A percentile compares a stretch with the other conserved stretches of the same genome.
Evolutionary conservation across 1,140 invertebrate species (phyloP).

Genomic region (Zeugodacus cucurbitae): DNA sequence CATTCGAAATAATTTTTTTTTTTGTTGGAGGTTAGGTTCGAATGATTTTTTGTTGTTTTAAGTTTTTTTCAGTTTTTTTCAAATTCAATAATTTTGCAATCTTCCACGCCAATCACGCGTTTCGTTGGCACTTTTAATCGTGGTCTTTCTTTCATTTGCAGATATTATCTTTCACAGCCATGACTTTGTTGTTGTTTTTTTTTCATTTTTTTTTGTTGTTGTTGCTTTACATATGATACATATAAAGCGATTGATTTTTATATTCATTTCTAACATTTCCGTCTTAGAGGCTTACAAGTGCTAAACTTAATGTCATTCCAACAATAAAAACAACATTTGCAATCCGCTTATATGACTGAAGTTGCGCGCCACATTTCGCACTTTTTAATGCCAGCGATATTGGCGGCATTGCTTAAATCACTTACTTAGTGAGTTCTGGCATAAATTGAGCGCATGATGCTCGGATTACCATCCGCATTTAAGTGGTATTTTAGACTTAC

Average conservation of each 20-base stretch:
- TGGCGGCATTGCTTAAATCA: background rate
- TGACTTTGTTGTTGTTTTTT: background rate
- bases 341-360: background rate
- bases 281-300: background rate
- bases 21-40: background rate
- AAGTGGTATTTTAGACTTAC: too few species aligned
- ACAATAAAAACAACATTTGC: background rate
- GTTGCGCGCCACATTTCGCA: background rate
- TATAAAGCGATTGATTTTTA: background rate
- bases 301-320: background rate
- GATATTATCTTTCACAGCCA: background rate
- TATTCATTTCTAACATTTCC: background rate
- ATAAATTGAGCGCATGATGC: background rate
- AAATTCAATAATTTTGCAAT: constrained; percentile 22
- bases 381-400: background rate
- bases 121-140: background rate
- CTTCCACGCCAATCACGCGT: background rate
- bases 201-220: background rate
- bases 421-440: background rate
- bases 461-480: background rate
- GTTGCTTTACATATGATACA: background rate
- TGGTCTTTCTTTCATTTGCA: background rate
- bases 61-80: background rate
- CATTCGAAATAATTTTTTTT: background rate
- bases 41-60: background rate